Evolutionary conservation across 64 coral and sea anemone genomes (phyloP).

Genomic region (Stichodactyla mertensii): DNA sequence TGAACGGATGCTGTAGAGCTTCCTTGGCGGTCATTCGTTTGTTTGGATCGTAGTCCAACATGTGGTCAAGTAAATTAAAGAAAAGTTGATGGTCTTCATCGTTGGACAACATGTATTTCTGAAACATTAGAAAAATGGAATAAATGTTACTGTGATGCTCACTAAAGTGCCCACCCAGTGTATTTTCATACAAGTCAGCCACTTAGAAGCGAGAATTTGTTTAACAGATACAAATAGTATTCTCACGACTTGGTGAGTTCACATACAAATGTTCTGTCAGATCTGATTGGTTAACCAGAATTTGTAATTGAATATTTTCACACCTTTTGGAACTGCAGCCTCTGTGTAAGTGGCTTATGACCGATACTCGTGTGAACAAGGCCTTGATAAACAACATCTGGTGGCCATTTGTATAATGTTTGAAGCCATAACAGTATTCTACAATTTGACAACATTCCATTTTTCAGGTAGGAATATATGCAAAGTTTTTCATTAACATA

Average conservation of each 20-base stretch:
- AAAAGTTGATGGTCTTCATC: slow-evolving; percentile 68
- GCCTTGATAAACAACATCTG: too few relatives aligned
- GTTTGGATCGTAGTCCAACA: slow-evolving; percentile 80
- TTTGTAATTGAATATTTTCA: too few relatives aligned
- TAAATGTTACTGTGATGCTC: background rate
- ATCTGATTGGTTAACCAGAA: too few relatives aligned
- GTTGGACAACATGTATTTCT: slow-evolving; percentile 76
- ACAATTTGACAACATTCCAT: too few relatives aligned
- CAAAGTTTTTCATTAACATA: slow-evolving; percentile 3
- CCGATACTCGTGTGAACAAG: too few relatives aligned
- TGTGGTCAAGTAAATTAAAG: slow-evolving; percentile 80
- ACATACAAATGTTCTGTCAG: too few relatives aligned
- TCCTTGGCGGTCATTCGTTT: slow-evolving; percentile 68
- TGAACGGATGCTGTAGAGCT: slow-evolving; percentile 83
- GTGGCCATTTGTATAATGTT: too few relatives aligned
- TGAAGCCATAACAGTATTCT: too few relatives aligned
- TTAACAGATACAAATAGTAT: background rate
- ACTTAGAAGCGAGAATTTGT: background rate
- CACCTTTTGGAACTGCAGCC: too few relatives aligned
- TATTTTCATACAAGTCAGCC: background rate
- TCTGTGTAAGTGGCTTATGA: too few relatives aligned
- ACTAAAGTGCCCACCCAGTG: background rate
- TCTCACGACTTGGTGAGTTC: background rate
- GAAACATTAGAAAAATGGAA: slow-evolving; percentile 2
- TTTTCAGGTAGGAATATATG: background rate